These are phyloP conservation scores for Chelonoidis abingdonii DNA, from an alignment of 2,113 vertebrate genomes.

Conservation along the genomic window DNA sequence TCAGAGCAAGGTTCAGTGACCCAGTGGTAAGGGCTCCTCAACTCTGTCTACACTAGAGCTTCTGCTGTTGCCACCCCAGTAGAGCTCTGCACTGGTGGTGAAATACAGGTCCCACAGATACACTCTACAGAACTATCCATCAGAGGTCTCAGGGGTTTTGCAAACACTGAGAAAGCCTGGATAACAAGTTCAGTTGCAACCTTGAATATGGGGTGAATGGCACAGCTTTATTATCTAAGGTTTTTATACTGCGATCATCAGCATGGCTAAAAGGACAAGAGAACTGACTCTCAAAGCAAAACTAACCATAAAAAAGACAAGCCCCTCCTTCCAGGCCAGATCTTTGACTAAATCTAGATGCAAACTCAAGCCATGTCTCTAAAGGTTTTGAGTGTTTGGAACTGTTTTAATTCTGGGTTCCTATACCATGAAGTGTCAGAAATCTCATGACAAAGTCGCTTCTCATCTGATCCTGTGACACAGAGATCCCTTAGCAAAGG, in stretches of 20 bases:
- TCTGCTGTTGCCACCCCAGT: background rate
- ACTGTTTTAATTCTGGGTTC: background rate
- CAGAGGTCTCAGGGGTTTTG: background rate
- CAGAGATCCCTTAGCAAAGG: background rate
- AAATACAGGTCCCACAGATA: background rate
- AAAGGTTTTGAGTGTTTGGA: rapidly evolving
- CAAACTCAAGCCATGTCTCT: rapidly evolving
- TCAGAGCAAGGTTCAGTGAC: background rate
- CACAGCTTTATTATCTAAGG: background rate
- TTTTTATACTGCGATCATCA: background rate
- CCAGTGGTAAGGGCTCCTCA: background rate
- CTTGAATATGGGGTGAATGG: background rate
- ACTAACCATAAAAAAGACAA: background rate
- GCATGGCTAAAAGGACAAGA: background rate
- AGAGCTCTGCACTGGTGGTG: background rate
- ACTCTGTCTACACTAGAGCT: background rate
- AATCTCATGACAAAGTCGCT: background rate
- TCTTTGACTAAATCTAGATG: background rate
- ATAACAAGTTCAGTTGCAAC: background rate
- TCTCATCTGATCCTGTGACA: background rate
- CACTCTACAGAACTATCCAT: background rate
- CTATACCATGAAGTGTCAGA: background rate
- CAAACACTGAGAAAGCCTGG: background rate
- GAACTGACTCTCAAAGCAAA: background rate
- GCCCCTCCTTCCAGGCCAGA: background rate